Evolutionary conservation across 2,888 invertebrate species (phyloP).

Genomic region (Myopa tessellatipennis): DNA sequence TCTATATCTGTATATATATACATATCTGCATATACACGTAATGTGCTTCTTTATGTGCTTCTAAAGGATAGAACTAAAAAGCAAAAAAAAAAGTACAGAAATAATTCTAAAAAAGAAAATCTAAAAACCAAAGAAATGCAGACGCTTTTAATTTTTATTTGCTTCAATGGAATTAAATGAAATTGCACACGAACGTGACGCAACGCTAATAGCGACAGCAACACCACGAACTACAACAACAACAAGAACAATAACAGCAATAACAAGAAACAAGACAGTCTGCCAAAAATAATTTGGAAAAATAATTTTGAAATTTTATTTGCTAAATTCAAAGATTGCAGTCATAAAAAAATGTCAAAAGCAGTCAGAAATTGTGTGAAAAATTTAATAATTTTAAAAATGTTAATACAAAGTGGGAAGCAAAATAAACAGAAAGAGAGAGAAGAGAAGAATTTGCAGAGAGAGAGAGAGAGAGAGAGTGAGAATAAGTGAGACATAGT

Average conservation of each 20-base stretch:
- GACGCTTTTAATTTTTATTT: constrained; percentile 1
- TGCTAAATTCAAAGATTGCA: not conserved
- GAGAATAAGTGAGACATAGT: not conserved
- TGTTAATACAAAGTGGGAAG: not conserved
- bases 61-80: not conserved
- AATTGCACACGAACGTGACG: too few relatives aligned
- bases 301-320: not conserved
- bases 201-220: not conserved
- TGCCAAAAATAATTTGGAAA: constrained; percentile 3
- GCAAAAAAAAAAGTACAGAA: not conserved
- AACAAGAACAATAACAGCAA: not conserved
- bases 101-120: not conserved
- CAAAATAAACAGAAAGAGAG: too few relatives aligned
- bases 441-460: too few relatives aligned
- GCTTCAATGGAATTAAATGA: not conserved
- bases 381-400: not conserved
- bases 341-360: not conserved
- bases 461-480: not conserved
- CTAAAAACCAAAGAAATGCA: not conserved
- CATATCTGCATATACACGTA: too few relatives aligned
- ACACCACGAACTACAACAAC: not conserved
- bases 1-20: too few relatives aligned
- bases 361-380: not conserved
- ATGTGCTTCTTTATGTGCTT: too few relatives aligned
- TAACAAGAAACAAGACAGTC: not conserved